Conservation (phyloP, 2,888 invertebrate species). For the Polyploca ridens region DNA sequence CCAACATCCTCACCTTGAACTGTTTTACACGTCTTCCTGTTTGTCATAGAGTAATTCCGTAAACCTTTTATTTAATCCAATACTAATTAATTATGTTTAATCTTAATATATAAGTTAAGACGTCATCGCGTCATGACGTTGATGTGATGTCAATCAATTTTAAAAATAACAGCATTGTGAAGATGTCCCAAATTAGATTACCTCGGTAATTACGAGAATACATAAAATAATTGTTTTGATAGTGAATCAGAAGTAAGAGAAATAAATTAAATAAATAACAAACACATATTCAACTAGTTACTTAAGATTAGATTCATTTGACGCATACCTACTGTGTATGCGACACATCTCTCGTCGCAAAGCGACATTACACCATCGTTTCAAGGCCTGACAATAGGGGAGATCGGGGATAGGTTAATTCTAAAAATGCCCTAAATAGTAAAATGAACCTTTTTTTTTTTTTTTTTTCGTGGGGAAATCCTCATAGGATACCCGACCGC, state of each 20-base stretch:
- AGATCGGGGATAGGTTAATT: slow-evolving; percentile 13
- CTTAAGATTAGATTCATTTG: slow-evolving; percentile 17
- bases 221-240: not conserved
- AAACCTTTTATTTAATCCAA: slow-evolving; percentile 22
- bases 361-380: slow-evolving; percentile 33
- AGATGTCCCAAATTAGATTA: too few species aligned
- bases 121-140: too few species aligned
- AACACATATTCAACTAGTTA: slow-evolving; percentile 12
- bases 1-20: slow-evolving; percentile 42
- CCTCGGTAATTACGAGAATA: not conserved
- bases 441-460: too few species aligned
- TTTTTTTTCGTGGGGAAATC: too few species aligned
- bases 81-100: not conserved
- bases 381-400: slow-evolving; percentile 35
- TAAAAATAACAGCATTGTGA: not conserved
- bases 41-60: slow-evolving; percentile 35
- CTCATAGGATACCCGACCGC: too few species aligned
- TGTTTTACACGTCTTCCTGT: slow-evolving; percentile 44
- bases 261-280: slow-evolving; percentile 9
- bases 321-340: slow-evolving; percentile 27
- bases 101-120: too few species aligned
- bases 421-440: too few species aligned
- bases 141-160: not conserved
- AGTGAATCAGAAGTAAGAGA: slow-evolving; percentile 3
- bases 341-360: slow-evolving; percentile 32